phyloP scores from a whole-genome alignment of 2,113 vertebrate genomes.

The Abramis brama region DNA sequence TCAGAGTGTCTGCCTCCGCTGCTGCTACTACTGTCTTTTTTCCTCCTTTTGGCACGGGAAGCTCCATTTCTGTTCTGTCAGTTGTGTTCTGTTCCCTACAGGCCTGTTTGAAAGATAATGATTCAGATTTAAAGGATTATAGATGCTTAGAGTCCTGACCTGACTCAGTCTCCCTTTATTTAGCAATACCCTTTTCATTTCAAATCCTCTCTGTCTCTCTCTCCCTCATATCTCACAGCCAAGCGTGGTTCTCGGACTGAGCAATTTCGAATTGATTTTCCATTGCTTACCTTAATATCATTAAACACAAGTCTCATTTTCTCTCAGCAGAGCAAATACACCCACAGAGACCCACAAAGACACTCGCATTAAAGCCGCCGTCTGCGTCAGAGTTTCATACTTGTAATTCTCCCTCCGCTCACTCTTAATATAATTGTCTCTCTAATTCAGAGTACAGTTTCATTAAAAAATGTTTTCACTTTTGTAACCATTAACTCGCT shows the following conservation, averaged over 20 bases:
- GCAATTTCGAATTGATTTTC: conserved; percentile 42
- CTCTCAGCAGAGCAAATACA: conserved; percentile 32
- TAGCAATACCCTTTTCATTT: conserved; percentile 49
- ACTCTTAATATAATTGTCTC: conserved; percentile 34
- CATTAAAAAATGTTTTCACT: conserved; percentile 31
- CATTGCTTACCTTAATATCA: conserved; percentile 44
- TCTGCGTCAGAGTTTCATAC: conserved; percentile 5
- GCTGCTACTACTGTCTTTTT: neutral
- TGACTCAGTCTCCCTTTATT: conserved; percentile 50
- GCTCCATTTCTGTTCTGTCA: conserved; percentile 43
- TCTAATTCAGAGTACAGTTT: conserved; percentile 39
- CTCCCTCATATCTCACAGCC: conserved; percentile 7
- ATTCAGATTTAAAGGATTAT: conserved; percentile 56
- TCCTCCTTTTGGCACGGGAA: conserved; percentile 26
- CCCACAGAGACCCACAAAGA: conserved; percentile 29
- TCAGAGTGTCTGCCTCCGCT: neutral
- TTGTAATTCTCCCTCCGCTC: conserved; percentile 18
- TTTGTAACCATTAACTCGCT: conserved; percentile 14
- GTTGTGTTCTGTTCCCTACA: conserved; percentile 31
- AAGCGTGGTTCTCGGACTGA: conserved; percentile 2
- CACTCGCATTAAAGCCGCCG: conserved; percentile 9
- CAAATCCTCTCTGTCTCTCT: conserved; percentile 30
- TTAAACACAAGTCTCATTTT: conserved; percentile 41
- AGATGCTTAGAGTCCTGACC: conserved; percentile 49
- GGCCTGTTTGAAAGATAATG: conserved; percentile 48